A percentile compares a stretch with the other conserved stretches of the same genome.
Conservation (phyloP, 2,888 invertebrate species). For the Argyresthia goedartella region DNA sequence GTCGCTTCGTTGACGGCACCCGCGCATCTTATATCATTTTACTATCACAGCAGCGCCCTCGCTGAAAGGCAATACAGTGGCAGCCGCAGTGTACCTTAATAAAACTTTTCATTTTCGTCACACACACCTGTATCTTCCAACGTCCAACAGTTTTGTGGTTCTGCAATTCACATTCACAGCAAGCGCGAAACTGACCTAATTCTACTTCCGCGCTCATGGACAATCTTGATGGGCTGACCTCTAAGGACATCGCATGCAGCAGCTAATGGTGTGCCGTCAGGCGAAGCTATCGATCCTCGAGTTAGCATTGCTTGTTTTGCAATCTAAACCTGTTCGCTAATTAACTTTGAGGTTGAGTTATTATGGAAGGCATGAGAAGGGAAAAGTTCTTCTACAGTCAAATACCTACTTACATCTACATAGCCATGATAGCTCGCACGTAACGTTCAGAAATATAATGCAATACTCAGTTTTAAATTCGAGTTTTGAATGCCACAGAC, state of each 20-base stretch:
- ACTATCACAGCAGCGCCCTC: too few species aligned
- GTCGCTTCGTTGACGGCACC: too few species aligned
- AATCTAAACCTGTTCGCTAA: slow-evolving; percentile 3
- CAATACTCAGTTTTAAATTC: too few species aligned
- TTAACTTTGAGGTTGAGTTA: too few species aligned
- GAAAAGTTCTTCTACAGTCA: too few species aligned
- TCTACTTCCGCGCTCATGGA: neutral
- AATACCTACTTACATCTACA: too few species aligned
- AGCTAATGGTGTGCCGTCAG: slow-evolving; percentile 36
- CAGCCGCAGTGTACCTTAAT: slow-evolving; percentile 17
- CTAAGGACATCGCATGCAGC: slow-evolving; percentile 44
- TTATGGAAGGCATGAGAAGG: too few species aligned
- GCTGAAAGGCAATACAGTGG: slow-evolving; percentile 8
- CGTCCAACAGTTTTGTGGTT: neutral
- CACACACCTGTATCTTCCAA: slow-evolving; percentile 14
- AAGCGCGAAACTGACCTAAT: neutral
- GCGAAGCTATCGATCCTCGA: slow-evolving; percentile 34
- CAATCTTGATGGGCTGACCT: neutral
- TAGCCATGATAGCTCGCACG: too few species aligned
- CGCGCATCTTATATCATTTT: too few species aligned
- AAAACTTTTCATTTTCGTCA: slow-evolving; percentile 31
- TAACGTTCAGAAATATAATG: too few species aligned
- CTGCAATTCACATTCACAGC: neutral
- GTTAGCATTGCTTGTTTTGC: slow-evolving; percentile 13
- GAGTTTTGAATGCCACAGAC: too few species aligned